Percentiles rank a stretch among this genome's conserved stretches.
phyloP scores from a whole-genome alignment of 2,113 vertebrate species.

The Tachysurus vachellii region DNA sequence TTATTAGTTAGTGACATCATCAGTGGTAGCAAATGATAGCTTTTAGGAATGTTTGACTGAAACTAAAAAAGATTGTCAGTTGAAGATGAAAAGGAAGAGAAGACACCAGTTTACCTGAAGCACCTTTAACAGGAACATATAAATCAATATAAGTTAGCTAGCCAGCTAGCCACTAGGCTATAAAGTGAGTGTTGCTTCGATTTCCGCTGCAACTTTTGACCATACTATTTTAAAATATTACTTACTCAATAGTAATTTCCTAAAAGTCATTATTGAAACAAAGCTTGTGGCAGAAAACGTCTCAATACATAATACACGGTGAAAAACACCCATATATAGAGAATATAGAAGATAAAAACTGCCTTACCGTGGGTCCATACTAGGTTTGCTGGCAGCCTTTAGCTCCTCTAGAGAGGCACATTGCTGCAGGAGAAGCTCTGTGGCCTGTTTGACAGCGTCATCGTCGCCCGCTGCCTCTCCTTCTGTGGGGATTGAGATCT shows the following conservation, averaged over 20 bases:
- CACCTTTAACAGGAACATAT: not conserved
- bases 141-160: too few species aligned
- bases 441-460: conserved; percentile 64
- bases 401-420: conserved; percentile 91
- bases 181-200: too few species aligned
- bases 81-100: not conserved
- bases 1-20: not conserved
- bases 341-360: not conserved
- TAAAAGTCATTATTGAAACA: not conserved
- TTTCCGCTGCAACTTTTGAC: too few species aligned
- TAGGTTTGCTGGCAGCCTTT: conserved; percentile 82
- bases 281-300: not conserved
- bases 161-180: too few species aligned
- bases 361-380: conserved; percentile 91
- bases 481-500: conserved; percentile 70
- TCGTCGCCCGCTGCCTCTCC: conserved; percentile 56
- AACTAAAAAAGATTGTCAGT: not conserved
- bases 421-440: conserved; percentile 76
- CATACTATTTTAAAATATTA: too few species aligned
- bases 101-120: not conserved
- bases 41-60: not conserved
- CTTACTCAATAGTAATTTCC: too few species aligned
- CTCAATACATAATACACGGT: not conserved
- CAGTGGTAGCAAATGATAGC: not conserved
- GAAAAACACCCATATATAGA: not conserved